These are phyloP conservation scores for Eudiplozoon nipponicum DNA, from an alignment of 2,888 invertebrate species.

Conservation along the genomic window DNA sequence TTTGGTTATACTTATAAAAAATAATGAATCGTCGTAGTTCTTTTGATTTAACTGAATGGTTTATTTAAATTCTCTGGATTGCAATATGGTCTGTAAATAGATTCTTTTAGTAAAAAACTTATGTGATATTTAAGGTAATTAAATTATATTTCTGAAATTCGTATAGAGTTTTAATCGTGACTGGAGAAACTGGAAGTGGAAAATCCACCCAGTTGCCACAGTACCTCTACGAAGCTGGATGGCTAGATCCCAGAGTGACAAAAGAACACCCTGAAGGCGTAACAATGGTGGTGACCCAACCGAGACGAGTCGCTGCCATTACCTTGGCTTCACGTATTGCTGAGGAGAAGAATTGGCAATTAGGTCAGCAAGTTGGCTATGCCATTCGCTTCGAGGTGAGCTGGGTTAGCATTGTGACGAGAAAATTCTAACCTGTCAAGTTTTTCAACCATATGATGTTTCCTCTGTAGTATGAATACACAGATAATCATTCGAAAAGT, in stretches of 20 bases:
- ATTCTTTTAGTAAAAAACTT: no score
- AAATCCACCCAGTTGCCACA: constrained; percentile 54
- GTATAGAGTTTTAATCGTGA: constrained; percentile 48
- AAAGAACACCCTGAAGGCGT: constrained; percentile 19
- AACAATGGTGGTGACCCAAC: constrained; percentile 56
- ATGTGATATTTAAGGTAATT: no score
- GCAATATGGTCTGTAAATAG: no score
- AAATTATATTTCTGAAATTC: no score
- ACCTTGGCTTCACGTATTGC: constrained; percentile 56
- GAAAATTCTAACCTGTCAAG: constrained; percentile 25
- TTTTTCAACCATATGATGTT: constrained; percentile 29
- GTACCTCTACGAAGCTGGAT: constrained; percentile 58
- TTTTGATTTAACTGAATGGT: no score
- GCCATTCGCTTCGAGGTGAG: constrained; percentile 42
- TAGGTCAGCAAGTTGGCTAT: constrained; percentile 51
- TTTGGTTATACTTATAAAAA: no score
- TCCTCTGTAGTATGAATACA: constrained; percentile 30
- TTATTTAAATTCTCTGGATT: no score
- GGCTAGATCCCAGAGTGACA: constrained; percentile 38
- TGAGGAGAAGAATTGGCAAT: constrained; percentile 44
- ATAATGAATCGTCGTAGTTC: no score
- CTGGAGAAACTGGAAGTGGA: constrained; percentile 68
- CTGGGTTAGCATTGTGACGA: constrained; percentile 26
- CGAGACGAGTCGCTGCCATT: constrained; percentile 55
- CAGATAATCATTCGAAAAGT: no score